phyloP scores from a whole-genome alignment of 1,140 invertebrate species.

The Trichomalopsis sarcophagae region DNA sequence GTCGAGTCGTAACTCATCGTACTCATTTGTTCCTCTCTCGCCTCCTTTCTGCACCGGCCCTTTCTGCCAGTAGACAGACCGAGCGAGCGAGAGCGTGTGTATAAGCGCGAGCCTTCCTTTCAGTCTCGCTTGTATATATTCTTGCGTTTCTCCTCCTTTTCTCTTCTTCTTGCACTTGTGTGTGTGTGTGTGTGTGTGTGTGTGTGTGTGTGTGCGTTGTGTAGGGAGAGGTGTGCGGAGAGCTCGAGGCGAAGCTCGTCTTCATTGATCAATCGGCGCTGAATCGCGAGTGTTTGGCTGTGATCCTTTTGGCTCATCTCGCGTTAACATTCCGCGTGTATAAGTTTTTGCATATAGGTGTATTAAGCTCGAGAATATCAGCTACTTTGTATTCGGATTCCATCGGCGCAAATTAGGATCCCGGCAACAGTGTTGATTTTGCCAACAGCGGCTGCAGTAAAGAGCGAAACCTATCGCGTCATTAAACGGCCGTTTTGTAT shows the following conservation, averaged over 20 bases:
- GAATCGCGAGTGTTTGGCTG: not conserved
- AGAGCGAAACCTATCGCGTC: constrained; percentile 29
- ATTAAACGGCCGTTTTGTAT: constrained; percentile 35
- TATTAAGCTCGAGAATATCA: not conserved
- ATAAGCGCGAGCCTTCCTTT: not conserved
- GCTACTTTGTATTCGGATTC: not conserved
- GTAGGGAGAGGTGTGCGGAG: not conserved
- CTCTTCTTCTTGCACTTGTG: no score
- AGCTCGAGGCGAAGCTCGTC: not conserved
- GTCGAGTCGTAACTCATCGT: constrained; percentile 75
- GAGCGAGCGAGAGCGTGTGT: not conserved
- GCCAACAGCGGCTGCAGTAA: not conserved
- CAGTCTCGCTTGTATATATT: constrained; percentile 25
- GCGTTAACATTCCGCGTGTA: no score
- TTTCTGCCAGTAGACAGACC: not conserved
- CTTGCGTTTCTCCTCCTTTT: no score
- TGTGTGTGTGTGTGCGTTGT: no score
- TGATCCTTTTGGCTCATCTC: not conserved
- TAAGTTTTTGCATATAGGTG: not conserved
- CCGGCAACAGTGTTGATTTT: constrained; percentile 1
- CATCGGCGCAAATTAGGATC: constrained; percentile 1
- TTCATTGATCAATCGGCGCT: not conserved
- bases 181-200: no score
- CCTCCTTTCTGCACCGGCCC: constrained; percentile 45
- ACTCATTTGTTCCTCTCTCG: constrained; percentile 72